Percentiles rank a stretch among this genome's conserved stretches.
Conservation (phyloP, 2,797 vertebrate species). For the Lerista edwardsae region DNA sequence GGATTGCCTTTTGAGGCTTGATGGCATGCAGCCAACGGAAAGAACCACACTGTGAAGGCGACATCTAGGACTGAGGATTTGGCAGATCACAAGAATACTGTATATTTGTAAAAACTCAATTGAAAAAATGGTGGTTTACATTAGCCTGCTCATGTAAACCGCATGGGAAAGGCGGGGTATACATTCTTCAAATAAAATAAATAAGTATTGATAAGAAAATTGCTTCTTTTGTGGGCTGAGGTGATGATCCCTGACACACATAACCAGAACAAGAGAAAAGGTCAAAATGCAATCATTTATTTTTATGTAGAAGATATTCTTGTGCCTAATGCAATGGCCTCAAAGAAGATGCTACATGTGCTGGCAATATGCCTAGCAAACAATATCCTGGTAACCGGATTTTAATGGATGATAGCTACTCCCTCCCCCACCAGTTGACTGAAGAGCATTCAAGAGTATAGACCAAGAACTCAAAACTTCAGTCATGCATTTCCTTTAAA, state of each 20-base stretch:
- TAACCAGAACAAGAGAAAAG: not conserved
- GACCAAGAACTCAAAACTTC: not conserved
- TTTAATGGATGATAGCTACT: not conserved
- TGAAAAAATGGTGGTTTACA: no score
- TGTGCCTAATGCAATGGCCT: not conserved
- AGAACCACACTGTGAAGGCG: no score
- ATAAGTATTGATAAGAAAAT: slow-evolving; percentile 41
- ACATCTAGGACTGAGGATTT: no score
- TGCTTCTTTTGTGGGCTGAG: not conserved
- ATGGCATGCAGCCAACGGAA: no score
- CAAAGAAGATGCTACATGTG: not conserved
- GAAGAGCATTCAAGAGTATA: no score
- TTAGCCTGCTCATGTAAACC: no score
- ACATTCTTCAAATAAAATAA: no score
- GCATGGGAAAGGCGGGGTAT: no score
- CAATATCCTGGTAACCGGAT: not conserved
- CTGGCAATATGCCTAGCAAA: slow-evolving; percentile 1
- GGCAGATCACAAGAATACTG: no score
- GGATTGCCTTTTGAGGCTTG: no score
- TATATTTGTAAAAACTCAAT: no score
- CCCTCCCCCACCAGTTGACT: not conserved
- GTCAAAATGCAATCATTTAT: slow-evolving; percentile 11
- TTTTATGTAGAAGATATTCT: not conserved
- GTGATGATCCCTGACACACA: slow-evolving; percentile 50
- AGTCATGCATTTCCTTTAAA: not conserved